Conservation (phyloP, 2,888 invertebrate species). For the Monoplex corrugatus region DNA sequence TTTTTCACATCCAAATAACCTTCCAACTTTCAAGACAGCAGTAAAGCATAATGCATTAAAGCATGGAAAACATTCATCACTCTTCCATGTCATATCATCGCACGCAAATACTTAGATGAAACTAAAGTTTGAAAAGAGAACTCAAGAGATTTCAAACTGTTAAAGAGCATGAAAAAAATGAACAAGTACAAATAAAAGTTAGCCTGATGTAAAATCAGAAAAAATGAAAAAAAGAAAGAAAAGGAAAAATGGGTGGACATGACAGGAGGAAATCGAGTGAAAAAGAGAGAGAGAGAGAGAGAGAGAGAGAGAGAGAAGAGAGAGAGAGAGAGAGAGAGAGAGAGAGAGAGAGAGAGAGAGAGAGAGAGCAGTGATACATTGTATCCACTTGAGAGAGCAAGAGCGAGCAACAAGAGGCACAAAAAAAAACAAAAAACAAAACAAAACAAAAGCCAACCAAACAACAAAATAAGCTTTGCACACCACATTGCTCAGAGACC, state of each 20-base stretch:
- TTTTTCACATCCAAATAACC: constrained; percentile 37
- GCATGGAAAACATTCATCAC: constrained; percentile 8
- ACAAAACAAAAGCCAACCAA: not conserved
- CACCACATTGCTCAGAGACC: not conserved
- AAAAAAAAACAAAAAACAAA: not conserved
- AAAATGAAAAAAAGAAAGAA: not conserved
- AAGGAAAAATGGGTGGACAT: too few relatives aligned
- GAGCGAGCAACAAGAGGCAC: not conserved
- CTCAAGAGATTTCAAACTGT: not conserved
- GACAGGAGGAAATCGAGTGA: too few relatives aligned
- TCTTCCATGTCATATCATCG: not conserved
- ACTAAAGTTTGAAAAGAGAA: not conserved
- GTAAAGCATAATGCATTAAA: constrained; percentile 43
- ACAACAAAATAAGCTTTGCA: not conserved
- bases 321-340: not conserved
- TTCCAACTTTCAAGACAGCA: constrained; percentile 37
- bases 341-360: not conserved
- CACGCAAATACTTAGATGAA: not conserved
- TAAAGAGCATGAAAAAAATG: not conserved
- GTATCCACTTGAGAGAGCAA: too few relatives aligned
- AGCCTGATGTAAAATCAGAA: not conserved
- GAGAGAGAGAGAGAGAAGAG: not conserved
- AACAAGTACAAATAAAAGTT: not conserved
- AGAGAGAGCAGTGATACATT: not conserved
- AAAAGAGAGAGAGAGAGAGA: not conserved